Conservation (phyloP, 1,140 invertebrate genomes). For the Nautilus pompilius region DNA sequence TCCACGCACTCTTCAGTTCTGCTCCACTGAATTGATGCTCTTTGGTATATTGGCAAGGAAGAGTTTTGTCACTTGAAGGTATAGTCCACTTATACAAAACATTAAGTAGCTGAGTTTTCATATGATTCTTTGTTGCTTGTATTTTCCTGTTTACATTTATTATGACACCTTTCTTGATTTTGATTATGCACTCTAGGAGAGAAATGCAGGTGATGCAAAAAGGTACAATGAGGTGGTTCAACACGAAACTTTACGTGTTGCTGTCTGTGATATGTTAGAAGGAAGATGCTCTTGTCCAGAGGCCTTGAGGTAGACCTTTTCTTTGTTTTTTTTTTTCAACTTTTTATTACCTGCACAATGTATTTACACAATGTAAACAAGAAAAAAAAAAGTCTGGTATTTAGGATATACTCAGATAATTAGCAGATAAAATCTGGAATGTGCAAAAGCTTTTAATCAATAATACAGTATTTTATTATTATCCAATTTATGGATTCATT, state of each 20-base stretch:
- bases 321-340: neutral
- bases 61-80: no score
- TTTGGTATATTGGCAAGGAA: no score
- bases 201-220: slow-evolving; percentile 56
- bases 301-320: slow-evolving; percentile 29
- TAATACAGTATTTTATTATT: neutral
- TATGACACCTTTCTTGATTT: no score
- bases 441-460: neutral
- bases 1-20: no score
- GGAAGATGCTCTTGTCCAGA: slow-evolving; percentile 42
- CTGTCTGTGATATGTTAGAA: slow-evolving; percentile 63
- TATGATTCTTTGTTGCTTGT: no score
- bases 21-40: no score
- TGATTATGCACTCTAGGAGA: slow-evolving; percentile 53
- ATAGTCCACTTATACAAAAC: no score
- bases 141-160: no score
- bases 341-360: neutral
- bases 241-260: slow-evolving; percentile 62
- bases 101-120: no score
- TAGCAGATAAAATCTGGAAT: neutral
- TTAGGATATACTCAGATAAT: neutral
- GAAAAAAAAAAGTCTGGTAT: neutral
- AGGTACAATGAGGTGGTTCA: slow-evolving; percentile 62
- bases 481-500: neutral
- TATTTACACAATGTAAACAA: neutral